Percentiles rank a stretch among this genome's conserved stretches.
Evolutionary conservation across 35 echinoderm and acorn worm genomes (phyloP).

Genomic region (Diadema setosum): DNA sequence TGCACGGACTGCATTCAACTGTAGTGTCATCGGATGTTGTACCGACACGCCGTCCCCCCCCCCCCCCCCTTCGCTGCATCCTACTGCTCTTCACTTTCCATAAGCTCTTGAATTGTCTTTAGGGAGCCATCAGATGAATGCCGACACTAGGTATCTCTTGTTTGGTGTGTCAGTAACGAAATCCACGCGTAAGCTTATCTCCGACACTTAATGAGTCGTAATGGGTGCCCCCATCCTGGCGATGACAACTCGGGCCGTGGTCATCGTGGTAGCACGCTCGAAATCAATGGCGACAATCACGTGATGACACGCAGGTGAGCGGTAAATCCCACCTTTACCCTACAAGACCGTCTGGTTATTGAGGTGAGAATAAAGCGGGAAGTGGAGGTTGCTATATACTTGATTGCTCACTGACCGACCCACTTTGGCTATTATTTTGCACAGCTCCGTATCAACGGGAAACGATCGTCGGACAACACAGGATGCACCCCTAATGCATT

Average conservation of each 20-base stretch:
- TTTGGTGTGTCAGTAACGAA: no score
- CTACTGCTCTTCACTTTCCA: no score
- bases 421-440: no score
- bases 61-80: no score
- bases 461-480: neutral
- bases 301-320: no score
- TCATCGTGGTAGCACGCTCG: neutral
- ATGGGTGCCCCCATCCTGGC: constrained; percentile 4
- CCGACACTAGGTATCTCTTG: constrained; percentile 2
- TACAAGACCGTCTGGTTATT: no score
- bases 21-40: no score
- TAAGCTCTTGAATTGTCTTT: neutral
- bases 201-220: constrained; percentile 18
- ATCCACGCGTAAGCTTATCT: neutral
- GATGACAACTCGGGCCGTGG: neutral
- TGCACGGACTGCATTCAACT: no score
- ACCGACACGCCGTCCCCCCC: no score
- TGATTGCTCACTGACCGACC: neutral
- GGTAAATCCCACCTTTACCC: no score
- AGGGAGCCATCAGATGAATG: neutral
- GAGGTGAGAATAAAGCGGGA: neutral
- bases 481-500: neutral
- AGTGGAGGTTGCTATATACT: neutral
- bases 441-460: no score
- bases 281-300: neutral